Evolutionary conservation across 2,113 vertebrate genomes (phyloP), one percentile per base, ranked within the genome.

Genomic region (Halcyon senegalensis): DNA sequence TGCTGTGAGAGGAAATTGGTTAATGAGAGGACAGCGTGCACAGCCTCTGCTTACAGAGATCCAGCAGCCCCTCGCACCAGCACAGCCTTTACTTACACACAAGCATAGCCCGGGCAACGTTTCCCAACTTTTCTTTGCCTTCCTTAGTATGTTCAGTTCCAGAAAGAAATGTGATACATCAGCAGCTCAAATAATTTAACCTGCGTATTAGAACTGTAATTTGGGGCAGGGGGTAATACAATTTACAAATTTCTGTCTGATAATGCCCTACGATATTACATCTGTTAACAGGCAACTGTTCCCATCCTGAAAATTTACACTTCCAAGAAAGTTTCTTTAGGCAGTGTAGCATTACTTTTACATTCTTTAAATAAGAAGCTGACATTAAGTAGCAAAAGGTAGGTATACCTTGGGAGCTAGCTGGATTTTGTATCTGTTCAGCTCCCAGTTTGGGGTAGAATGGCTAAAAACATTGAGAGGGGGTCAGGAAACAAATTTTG

Each of bases 401-500:
- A 56, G 85, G 69, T 67, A 48, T 17, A 55, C 37, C 77, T 66
- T 90, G 21, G 21, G 87, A 86, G 89, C 80, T 59, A 62, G 91
- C 82, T 62, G 90, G 89, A 90, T 94, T 96, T 93, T 78, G 50
- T 80, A 96, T 83, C 87, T 93, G 86, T 87, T 92, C 5, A 2
- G 76, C 75, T 97, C 80, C 48, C 55, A 48, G 3, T 43, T 84
- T 90, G 72, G 66, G 90, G 35, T 4, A 18, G 86, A 85, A 95
- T 78, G 63, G 64, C 91, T 94, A 93, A 94, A 97, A 95, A 90
- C 90, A 64, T 77, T 80, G 86, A 46, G 88, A 16, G 63, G 63
- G 13, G 96, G 96, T 70, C 93, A 96, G 97, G 94, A 96, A 97
- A 98, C 94, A 98, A 97, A 98, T 96, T 95, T 97, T 98, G 97